These are phyloP conservation scores for Anabas testudineus DNA, from an alignment of 2,797 vertebrate species.

Conservation along the genomic window DNA sequence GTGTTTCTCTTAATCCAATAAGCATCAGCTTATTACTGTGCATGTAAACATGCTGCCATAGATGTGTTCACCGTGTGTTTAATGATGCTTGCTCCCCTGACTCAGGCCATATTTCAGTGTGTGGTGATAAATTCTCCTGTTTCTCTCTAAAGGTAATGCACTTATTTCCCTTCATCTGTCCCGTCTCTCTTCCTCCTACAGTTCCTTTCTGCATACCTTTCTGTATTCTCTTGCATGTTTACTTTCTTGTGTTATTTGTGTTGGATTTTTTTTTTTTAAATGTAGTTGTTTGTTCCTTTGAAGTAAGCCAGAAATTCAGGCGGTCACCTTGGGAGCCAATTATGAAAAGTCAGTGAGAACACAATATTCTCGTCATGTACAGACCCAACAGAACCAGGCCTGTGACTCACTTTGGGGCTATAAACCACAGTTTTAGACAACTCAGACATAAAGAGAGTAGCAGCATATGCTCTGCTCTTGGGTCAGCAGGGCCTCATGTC, in stretches of 20 bases:
- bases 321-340: constrained; percentile 33
- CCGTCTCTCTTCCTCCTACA: constrained; percentile 10
- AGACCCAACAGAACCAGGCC: constrained; percentile 20
- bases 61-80: no score
- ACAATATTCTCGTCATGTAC: constrained; percentile 19
- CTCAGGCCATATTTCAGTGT: constrained; percentile 38
- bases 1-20: not conserved
- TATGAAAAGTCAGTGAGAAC: constrained; percentile 22
- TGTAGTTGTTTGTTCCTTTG: constrained; percentile 22
- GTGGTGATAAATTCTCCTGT: constrained; percentile 14
- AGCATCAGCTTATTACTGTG: not conserved
- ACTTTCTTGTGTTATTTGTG: constrained; percentile 9
- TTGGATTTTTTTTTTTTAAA: not conserved
- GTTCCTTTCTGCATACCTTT: constrained; percentile 4
- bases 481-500: constrained; percentile 14
- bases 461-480: constrained; percentile 20
- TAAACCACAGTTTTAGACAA: constrained; percentile 35
- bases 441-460: constrained; percentile 12
- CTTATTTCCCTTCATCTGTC: constrained; percentile 30
- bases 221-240: not conserved
- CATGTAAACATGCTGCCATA: constrained; percentile 11
- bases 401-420: constrained; percentile 30
- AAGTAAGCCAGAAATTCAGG: constrained; percentile 39
- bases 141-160: constrained; percentile 48
- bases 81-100: not conserved